Base-by-base conservation (phyloP, 2,113 vertebrate species). In the Ophiodon elongatus region DNA sequence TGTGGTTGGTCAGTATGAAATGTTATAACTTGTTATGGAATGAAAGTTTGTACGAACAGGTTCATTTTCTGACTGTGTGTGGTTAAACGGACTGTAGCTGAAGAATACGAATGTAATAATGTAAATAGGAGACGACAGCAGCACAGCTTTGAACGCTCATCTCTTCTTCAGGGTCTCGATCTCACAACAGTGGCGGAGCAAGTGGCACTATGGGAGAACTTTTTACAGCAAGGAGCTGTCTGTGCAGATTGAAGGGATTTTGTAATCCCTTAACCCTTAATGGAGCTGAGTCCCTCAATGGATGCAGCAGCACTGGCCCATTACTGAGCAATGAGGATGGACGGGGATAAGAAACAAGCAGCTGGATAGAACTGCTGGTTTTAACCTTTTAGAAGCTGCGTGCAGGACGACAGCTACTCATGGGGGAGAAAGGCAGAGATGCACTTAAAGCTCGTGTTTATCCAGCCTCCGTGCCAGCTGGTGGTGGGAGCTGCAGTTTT, bases 71-170 rank as follows among this genome's bases (percentile, higher is more conserved):
- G 85, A 23, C 73, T 57, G 60, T 80, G 76, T 85, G 73, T 84
- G 73, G 85, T 67, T 76, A 45, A 79, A 69, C 25, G 63, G 82
- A 64, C 45, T 35, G 77, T 86, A 50, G 80, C 59, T 77, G 52
- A 84, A 84, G 29, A 83, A 85, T 54, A 75, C 87, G 92, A 94
- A 92, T 94, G 93, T 94, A 92, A 77, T 50, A 19, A 62, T 91
- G 90, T 92, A 92, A 91, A 86, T 91, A 84, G 2, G 54, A 71
- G 64, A 88, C 41, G 23, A 33, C 6, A 68, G 69, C 81, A 74
- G 72, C 75, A 67, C 54, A 65, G 66, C 74, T 91, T 83, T 64
- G 76, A 79, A 73, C 25, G 33, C 76, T 78, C 47, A 69, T 83
- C 80, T 89, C 83, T 73, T 88, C 73, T 91, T 93, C 88, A 89